Percentiles rank a stretch among this genome's conserved stretches.
Conservation (phyloP, 2,113 vertebrate genomes). For the Panurus biarmicus region DNA sequence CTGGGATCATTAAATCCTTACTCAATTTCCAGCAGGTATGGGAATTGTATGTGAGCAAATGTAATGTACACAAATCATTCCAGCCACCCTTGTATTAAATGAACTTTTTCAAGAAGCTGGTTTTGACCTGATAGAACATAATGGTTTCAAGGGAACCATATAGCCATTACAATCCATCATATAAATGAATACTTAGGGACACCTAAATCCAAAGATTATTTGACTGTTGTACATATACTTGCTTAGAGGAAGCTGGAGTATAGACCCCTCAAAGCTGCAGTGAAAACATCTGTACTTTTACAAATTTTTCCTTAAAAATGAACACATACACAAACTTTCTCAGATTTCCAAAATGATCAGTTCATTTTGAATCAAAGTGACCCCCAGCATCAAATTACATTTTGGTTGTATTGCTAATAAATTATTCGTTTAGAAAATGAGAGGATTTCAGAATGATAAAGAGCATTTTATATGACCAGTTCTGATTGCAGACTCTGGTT, state of each 20-base stretch:
- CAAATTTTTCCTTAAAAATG: not conserved
- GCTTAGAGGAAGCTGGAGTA: not conserved
- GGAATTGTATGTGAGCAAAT: not conserved
- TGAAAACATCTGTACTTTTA: slow-evolving; percentile 39
- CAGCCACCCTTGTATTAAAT: slow-evolving; percentile 46
- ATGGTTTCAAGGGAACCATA: slow-evolving; percentile 71
- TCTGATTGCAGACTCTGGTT: not conserved
- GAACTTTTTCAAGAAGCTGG: slow-evolving; percentile 28
- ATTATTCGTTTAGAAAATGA: not conserved
- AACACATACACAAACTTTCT: not conserved
- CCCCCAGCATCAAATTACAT: not conserved
- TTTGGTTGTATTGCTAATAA: not conserved
- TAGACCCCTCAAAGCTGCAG: slow-evolving; percentile 25
- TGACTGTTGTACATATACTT: slow-evolving; percentile 47
- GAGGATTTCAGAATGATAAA: not conserved
- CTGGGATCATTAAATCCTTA: slow-evolving; percentile 2
- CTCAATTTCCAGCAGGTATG: not conserved
- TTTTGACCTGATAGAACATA: slow-evolving; percentile 69
- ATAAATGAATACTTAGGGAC: slow-evolving; percentile 70
- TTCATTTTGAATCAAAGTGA: not conserved
- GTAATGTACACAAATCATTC: slow-evolving; percentile 25
- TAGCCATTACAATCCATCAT: slow-evolving; percentile 70
- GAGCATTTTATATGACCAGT: not conserved
- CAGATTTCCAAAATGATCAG: not conserved
- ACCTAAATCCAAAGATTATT: slow-evolving; percentile 70